phyloP scores from a whole-genome alignment of 2,113 vertebrate genomes.

The Ammospiza caudacuta region DNA sequence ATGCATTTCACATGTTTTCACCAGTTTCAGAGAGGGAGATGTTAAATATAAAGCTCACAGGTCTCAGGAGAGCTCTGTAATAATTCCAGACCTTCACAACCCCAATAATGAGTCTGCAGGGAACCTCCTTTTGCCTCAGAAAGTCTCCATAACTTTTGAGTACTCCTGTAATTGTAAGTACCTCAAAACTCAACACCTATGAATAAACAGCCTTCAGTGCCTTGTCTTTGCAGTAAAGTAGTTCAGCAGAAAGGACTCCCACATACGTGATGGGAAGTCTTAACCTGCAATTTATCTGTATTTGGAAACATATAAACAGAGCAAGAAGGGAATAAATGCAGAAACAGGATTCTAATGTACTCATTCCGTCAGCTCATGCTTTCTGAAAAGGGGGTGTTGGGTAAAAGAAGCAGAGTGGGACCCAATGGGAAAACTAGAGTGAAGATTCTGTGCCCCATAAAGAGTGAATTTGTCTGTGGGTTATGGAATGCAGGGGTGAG shows the following conservation, averaged over 20 bases:
- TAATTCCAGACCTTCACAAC: background rate
- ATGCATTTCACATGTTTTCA: background rate
- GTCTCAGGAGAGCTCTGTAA: background rate
- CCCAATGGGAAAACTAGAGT: background rate
- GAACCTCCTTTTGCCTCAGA: background rate
- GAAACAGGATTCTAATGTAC: background rate
- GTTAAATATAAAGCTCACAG: background rate
- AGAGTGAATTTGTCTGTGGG: background rate
- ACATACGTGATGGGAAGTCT: background rate
- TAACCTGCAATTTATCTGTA: background rate
- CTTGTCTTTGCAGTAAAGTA: background rate
- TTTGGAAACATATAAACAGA: background rate
- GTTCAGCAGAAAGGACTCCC: background rate
- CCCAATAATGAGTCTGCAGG: background rate
- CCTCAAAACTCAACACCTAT: background rate
- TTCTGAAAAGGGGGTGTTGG: rapidly evolving
- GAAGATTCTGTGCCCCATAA: background rate
- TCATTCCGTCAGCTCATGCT: background rate
- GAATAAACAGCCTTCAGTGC: background rate
- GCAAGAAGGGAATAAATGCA: background rate
- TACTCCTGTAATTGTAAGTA: background rate
- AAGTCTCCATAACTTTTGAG: background rate
- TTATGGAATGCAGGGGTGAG: background rate
- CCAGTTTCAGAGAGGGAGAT: background rate
- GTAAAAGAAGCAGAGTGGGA: background rate